Percentiles rank a stretch among this genome's conserved stretches.
These are phyloP conservation scores for Pantala flavescens DNA, from an alignment of 1,140 invertebrate species.

Conservation along the genomic window DNA sequence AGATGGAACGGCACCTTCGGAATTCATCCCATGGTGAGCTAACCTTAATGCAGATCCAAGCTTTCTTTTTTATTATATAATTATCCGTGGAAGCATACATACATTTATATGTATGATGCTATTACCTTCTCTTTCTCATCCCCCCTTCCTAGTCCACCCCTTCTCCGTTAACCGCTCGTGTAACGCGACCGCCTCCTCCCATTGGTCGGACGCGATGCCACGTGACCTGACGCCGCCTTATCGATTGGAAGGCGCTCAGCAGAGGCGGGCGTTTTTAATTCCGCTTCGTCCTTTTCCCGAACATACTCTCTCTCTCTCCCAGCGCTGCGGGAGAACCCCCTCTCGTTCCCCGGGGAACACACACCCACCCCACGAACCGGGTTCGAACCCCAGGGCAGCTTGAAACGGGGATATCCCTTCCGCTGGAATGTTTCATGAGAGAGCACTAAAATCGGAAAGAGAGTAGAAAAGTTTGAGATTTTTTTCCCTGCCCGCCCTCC, in stretches of 20 bases:
- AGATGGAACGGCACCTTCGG: too few species aligned
- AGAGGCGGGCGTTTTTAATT: conserved; percentile 8
- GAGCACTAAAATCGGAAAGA: too few species aligned
- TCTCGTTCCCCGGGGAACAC: neutral
- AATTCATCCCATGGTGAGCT: too few species aligned
- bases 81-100: neutral
- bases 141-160: neutral
- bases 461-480: too few species aligned
- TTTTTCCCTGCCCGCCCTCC: too few species aligned
- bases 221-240: neutral
- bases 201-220: neutral
- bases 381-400: too few species aligned
- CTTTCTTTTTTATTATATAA: too few species aligned
- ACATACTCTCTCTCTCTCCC: neutral
- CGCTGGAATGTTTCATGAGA: too few species aligned
- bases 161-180: neutral
- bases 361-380: too few species aligned
- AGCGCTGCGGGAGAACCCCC: neutral
- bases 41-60: too few species aligned
- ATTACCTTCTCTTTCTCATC: neutral
- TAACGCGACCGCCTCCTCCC: neutral
- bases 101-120: neutral
- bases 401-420: too few species aligned
- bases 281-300: neutral
- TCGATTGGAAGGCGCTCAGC: neutral